A percentile compares a stretch with the other conserved stretches of the same genome.
phyloP scores from a whole-genome alignment of 2,888 invertebrate genomes.

The Habroteleia sp. region DNA sequence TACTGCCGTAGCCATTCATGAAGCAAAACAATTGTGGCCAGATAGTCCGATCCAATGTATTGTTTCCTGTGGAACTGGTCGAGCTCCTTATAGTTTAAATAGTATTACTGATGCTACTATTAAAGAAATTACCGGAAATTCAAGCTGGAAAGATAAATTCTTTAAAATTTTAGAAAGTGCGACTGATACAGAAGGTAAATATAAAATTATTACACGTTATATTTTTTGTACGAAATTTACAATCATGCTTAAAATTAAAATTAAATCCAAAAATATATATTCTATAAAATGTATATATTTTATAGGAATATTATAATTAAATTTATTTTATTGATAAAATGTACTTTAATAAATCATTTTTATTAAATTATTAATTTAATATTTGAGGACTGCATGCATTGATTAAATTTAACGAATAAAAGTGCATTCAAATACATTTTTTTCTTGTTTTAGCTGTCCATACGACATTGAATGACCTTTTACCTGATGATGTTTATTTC shows the following conservation, averaged over 20 bases:
- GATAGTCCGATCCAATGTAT: slow-evolving; percentile 88
- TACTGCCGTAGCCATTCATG: slow-evolving; percentile 92
- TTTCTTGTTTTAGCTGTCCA: slow-evolving; percentile 90
- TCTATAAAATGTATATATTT: too few species aligned
- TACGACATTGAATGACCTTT: slow-evolving; percentile 87
- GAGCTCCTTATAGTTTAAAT: slow-evolving; percentile 79
- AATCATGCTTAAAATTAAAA: too few species aligned
- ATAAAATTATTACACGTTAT: too few species aligned
- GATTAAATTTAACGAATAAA: too few species aligned
- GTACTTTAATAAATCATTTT: too few species aligned
- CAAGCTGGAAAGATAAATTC: slow-evolving; percentile 90
- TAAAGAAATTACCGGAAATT: slow-evolving; percentile 77
- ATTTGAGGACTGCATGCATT: too few species aligned
- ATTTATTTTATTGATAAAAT: too few species aligned
- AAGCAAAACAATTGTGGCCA: slow-evolving; percentile 92
- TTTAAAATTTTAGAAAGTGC: slow-evolving; percentile 91
- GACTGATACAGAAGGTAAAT: slow-evolving; percentile 90
- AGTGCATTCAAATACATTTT: too few species aligned
- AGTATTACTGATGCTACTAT: slow-evolving; percentile 65
- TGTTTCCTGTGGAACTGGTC: slow-evolving; percentile 91
- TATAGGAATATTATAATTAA: too few species aligned
- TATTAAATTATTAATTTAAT: too few species aligned
- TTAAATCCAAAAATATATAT: too few species aligned
- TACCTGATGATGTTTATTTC: slow-evolving; percentile 88
- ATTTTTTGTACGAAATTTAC: too few species aligned